Conservation (phyloP, 64 coral and sea anemone species). For the Pachyseris speciosa region DNA sequence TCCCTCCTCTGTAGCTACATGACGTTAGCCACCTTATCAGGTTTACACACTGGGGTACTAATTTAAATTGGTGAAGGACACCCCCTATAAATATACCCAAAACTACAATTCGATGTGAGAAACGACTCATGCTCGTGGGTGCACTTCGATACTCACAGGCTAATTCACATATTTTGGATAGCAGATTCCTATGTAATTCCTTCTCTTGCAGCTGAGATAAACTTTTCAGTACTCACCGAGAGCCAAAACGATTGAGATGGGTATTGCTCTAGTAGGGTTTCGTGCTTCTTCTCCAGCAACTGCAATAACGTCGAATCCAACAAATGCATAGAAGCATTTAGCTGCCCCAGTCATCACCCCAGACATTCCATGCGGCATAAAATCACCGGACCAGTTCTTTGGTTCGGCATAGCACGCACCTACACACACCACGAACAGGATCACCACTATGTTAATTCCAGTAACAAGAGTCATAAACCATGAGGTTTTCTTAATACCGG, state of each 20-base stretch:
- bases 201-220: too few species aligned
- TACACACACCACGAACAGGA: slow-evolving; percentile 25
- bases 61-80: too few species aligned
- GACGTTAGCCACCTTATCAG: too few species aligned
- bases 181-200: too few species aligned
- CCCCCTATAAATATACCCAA: too few species aligned
- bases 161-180: too few species aligned
- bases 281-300: slow-evolving; percentile 44
- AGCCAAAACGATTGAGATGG: slow-evolving; percentile 31
- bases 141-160: too few species aligned
- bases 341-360: slow-evolving; percentile 43
- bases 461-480: slow-evolving; percentile 15
- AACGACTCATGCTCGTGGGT: too few species aligned
- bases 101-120: too few species aligned
- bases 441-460: background rate
- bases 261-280: slow-evolving; percentile 23
- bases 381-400: slow-evolving; percentile 62
- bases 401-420: slow-evolving; percentile 52
- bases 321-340: slow-evolving; percentile 49
- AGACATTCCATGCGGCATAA: slow-evolving; percentile 59
- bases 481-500: slow-evolving; percentile 24
- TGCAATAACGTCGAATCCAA: slow-evolving; percentile 59
- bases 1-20: too few species aligned
- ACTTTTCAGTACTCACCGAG: background rate
- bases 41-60: too few species aligned